phyloP scores from a whole-genome alignment of 2,888 invertebrate genomes.

The Philonicus albiceps region DNA sequence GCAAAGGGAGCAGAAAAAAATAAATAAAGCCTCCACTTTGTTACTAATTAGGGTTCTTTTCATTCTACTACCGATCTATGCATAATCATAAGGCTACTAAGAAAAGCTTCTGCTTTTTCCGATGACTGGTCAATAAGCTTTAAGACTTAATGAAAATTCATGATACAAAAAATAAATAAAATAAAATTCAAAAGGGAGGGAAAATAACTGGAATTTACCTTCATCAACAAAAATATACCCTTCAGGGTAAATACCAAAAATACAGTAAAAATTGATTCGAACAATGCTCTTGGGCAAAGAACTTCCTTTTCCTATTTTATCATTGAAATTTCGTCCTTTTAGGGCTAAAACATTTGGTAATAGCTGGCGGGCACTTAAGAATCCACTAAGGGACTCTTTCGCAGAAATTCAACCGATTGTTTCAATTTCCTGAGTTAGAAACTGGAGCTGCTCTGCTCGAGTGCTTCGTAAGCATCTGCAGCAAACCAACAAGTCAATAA shows the following conservation, averaged over 20 bases:
- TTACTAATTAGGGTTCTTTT: neutral
- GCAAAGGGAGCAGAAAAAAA: neutral
- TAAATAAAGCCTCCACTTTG: neutral
- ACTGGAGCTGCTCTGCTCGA: neutral
- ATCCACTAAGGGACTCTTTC: neutral
- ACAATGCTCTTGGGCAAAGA: neutral
- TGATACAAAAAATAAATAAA: neutral
- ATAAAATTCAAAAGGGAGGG: neutral
- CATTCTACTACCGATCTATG: neutral
- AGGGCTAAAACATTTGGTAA: neutral
- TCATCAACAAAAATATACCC: neutral
- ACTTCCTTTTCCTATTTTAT: neutral
- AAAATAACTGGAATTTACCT: neutral
- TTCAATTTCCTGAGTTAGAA: neutral
- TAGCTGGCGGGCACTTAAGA: neutral
- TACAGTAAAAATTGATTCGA: neutral
- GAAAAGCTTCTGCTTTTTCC: neutral
- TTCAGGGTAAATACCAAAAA: neutral
- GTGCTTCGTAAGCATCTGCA: neutral
- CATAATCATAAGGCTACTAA: neutral
- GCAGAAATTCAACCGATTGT: neutral
- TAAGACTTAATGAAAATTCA: constrained; percentile 20
- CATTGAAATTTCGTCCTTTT: neutral
- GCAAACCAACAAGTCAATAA: neutral
- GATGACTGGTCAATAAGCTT: neutral